Evolutionary conservation across 2,113 vertebrate genomes (phyloP).

Genomic region (Colossoma macropomum): DNA sequence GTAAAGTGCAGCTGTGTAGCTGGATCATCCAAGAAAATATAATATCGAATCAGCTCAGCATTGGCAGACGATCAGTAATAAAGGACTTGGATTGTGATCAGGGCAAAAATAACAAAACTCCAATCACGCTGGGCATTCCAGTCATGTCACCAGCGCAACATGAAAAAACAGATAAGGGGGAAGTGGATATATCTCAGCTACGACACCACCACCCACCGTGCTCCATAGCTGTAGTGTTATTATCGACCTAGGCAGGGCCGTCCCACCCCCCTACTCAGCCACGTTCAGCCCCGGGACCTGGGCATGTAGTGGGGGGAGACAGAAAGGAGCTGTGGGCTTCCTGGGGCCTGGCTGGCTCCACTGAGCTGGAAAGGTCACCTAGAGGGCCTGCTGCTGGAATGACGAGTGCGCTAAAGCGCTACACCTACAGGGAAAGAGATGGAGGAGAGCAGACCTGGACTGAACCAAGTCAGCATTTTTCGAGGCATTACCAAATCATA

Average conservation of each 20-base stretch:
- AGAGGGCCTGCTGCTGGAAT: constrained; percentile 39
- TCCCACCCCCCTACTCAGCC: background rate
- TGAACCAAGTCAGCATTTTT: constrained; percentile 39
- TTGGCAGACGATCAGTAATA: no score
- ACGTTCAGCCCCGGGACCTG: constrained; percentile 12
- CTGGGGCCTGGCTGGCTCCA: constrained; percentile 38
- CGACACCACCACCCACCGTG: background rate
- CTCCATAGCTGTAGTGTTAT: constrained; percentile 23
- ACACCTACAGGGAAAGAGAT: constrained; percentile 21
- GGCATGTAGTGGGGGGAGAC: constrained; percentile 32
- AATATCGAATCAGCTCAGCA: no score
- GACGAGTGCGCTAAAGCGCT: constrained; percentile 11
- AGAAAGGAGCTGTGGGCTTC: constrained; percentile 41
- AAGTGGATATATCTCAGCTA: background rate
- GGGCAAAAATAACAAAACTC: background rate
- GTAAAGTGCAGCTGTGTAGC: no score
- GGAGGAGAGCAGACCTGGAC: constrained; percentile 17
- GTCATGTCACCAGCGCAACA: background rate
- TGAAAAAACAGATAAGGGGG: background rate
- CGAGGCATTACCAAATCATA: constrained; percentile 23
- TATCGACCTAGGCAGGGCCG: constrained; percentile 11
- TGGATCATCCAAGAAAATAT: no score
- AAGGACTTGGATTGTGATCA: background rate
- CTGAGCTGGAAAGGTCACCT: constrained; percentile 55
- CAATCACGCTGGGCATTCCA: background rate